Base-by-base conservation (phyloP, 1,140 invertebrate genomes). In the Atopsyche davidsoni region DNA sequence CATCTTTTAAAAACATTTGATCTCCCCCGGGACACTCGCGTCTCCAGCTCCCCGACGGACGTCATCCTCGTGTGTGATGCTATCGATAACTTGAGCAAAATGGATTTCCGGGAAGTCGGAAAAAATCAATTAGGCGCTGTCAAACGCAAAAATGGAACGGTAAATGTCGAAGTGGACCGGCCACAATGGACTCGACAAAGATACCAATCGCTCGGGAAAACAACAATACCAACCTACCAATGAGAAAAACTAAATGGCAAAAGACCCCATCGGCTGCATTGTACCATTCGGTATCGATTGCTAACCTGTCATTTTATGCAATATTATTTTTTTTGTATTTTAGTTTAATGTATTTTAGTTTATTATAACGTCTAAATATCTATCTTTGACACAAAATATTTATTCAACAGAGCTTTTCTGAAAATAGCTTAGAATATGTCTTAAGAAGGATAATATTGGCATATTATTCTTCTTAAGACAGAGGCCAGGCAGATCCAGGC, bases 111-210 rank as follows among this genome's bases (percentile, higher is more conserved):
- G 51, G 36, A 51, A 57, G 36, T 48, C 40, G 43, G 53, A 57
- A 50, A 56, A 57, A 57, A 57, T 57, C 55, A 57, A 57, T 57
- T 57, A 57, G 50, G 51, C 44, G 40, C 55, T 57, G 55, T 57
- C 55, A 57, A 28, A 40, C 53, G 55, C 55, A 57, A 57, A 57
- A 57, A 57, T 57, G 55, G 55, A 57, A 57, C 55, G 55, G 53
- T 53, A 50, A 57, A 57, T 50, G 51, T 53, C 50, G 51, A 53
- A 50, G 51, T 49, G 46, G 48, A 51, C 23, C 41, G 45, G 50
- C 28, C 55, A 57, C 55, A 57, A 53, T 49, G 46, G 46, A 35
- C 22, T 53, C 51, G 18, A 57, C 50, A 51, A 57, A 57, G 51
- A 57, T 57, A 57, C 53, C 55, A 57, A 53, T 50, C 51, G 51